Evolutionary conservation across 1,140 invertebrate genomes (phyloP).

Genomic region (Magallana gigas): DNA sequence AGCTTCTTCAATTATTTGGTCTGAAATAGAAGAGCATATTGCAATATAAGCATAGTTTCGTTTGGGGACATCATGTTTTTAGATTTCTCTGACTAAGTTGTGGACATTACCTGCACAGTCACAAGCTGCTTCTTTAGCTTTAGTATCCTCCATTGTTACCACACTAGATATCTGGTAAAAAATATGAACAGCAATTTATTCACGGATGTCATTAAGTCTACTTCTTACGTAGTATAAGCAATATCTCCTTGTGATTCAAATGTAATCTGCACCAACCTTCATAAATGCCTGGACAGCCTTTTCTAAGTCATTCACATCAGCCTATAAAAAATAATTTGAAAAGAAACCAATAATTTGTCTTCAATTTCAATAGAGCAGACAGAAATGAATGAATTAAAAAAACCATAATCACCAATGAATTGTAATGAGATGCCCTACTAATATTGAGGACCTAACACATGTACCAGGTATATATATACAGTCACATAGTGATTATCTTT

Average conservation of each 20-base stretch:
- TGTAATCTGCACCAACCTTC: constrained; percentile 58
- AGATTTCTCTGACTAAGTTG: neutral
- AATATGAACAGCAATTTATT: neutral
- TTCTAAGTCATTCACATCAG: constrained; percentile 72
- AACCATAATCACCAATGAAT: no score
- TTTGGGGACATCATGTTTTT: neutral
- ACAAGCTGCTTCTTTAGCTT: constrained; percentile 81
- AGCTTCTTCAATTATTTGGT: constrained; percentile 82
- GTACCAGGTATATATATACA: no score
- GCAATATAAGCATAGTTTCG: neutral
- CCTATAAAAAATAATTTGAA: constrained; percentile 58
- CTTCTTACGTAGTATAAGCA: no score
- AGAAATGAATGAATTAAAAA: no score
- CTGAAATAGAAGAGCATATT: constrained; percentile 58
- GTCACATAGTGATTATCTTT: no score
- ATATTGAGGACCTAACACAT: no score
- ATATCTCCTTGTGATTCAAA: no score
- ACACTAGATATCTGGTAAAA: constrained; percentile 80
- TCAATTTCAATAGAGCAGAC: no score
- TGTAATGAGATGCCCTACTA: no score
- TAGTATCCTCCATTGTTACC: constrained; percentile 80
- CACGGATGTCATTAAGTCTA: no score
- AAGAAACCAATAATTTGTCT: no score
- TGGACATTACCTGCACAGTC: constrained; percentile 75
- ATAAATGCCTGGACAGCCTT: constrained; percentile 65